A percentile compares a stretch with the other conserved stretches of the same genome.
Evolutionary conservation across 2,888 invertebrate species (phyloP).

Genomic region (Aphodius granarius): DNA sequence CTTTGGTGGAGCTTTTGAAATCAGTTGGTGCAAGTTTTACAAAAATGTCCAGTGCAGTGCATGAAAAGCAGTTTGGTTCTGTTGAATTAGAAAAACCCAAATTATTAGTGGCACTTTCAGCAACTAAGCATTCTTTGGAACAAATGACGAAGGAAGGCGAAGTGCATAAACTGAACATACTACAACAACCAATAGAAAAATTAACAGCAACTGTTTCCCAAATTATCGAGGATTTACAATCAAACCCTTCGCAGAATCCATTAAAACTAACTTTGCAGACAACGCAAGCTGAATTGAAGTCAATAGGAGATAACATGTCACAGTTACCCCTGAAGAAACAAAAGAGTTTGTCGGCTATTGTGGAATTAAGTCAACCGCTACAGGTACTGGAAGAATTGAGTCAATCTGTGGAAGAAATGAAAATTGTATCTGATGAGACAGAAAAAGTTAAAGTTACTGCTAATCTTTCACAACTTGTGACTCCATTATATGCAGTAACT

Average conservation of each 20-base stretch:
- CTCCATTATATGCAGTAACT: neutral
- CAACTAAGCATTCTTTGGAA: neutral
- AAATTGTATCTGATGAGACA: neutral
- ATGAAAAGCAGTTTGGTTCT: neutral
- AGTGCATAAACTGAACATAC: slow-evolving; percentile 3
- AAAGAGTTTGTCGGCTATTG: slow-evolving; percentile 4
- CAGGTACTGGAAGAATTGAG: slow-evolving; percentile 20
- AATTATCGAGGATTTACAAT: slow-evolving; percentile 12
- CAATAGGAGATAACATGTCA: neutral
- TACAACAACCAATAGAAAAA: slow-evolving; percentile 26
- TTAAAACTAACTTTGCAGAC: neutral
- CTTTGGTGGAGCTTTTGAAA: slow-evolving; percentile 15
- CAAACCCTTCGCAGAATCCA: slow-evolving; percentile 2
- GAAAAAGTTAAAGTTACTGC: slow-evolving; percentile 1
- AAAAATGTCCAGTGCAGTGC: neutral
- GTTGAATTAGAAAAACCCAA: neutral
- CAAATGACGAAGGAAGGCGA: neutral
- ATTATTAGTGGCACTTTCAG: neutral
- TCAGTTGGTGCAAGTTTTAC: neutral
- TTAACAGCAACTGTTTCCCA: slow-evolving; percentile 28
- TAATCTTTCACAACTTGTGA: neutral
- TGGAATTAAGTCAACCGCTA: slow-evolving; percentile 22
- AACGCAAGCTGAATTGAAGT: neutral
- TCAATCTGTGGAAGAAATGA: slow-evolving; percentile 9
- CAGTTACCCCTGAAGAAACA: neutral